Percentiles rank a stretch among this genome's conserved stretches.
Evolutionary conservation across 2,888 invertebrate species (phyloP).

Genomic region (Dryobotodes eremita): DNA sequence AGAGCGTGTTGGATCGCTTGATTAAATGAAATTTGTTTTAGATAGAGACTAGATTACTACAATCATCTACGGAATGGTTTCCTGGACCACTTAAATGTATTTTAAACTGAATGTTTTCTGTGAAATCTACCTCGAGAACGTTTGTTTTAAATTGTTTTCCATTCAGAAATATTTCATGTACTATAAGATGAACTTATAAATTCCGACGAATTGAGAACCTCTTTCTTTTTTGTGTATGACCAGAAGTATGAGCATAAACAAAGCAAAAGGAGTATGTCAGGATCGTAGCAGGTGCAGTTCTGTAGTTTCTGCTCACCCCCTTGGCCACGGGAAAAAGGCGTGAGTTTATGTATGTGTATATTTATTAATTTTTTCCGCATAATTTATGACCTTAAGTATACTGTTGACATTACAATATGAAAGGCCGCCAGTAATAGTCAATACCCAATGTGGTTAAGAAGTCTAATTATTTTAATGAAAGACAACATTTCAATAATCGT

Average conservation of each 20-base stretch:
- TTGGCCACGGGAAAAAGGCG: not conserved
- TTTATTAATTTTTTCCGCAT: no score
- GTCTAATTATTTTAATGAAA: not conserved
- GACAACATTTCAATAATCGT: constrained; percentile 37
- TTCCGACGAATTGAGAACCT: not conserved
- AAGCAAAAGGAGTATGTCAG: not conserved
- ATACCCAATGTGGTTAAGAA: not conserved
- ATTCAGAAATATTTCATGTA: not conserved
- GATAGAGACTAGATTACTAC: not conserved
- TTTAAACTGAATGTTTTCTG: not conserved
- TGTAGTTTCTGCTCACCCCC: not conserved
- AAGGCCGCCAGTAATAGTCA: no score
- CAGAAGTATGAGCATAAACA: not conserved
- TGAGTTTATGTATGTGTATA: no score
- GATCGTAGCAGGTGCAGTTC: not conserved
- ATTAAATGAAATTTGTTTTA: constrained; percentile 9
- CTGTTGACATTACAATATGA: no score
- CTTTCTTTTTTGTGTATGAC: not conserved
- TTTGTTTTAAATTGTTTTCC: constrained; percentile 11
- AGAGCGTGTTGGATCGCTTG: constrained; percentile 19
- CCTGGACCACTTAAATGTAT: not conserved
- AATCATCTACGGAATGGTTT: constrained; percentile 1
- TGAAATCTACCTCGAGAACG: not conserved
- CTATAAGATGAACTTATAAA: not conserved
- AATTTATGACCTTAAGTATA: no score